Percentiles rank a stretch among this genome's conserved stretches.
Evolutionary conservation across 2,113 vertebrate genomes (phyloP).

Genomic region (Nannobrachium achirus): DNA sequence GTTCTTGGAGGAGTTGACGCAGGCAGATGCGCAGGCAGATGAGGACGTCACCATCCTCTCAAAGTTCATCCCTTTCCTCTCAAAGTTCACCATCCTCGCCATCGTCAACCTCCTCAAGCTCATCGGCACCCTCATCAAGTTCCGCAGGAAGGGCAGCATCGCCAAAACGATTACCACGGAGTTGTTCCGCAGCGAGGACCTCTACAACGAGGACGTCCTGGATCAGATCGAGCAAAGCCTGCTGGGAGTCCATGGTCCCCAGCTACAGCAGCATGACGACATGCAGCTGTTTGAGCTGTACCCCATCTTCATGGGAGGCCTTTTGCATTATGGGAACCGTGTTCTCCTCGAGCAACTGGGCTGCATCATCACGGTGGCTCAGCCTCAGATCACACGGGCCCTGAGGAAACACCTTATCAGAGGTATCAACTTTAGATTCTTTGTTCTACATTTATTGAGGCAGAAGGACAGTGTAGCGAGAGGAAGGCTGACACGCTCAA

Average conservation of each 20-base stretch:
- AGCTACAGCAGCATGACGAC: slow-evolving; percentile 72
- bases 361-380: slow-evolving; percentile 89
- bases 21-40: slow-evolving; percentile 82
- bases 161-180: slow-evolving; percentile 91
- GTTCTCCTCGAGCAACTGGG: slow-evolving; percentile 89
- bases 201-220: slow-evolving; percentile 91
- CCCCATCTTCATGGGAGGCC: slow-evolving; percentile 94
- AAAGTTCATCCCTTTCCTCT: too few relatives aligned
- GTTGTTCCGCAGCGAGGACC: slow-evolving; percentile 93
- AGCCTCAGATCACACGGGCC: slow-evolving; percentile 87
- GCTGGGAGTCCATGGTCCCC: slow-evolving; percentile 90
- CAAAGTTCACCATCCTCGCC: too few relatives aligned
- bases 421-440: slow-evolving; percentile 40
- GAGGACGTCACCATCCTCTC: slow-evolving; percentile 87
- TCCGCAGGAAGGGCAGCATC: slow-evolving; percentile 85
- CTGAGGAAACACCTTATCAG: slow-evolving; percentile 88
- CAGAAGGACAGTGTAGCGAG: too few relatives aligned
- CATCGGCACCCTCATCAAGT: slow-evolving; percentile 91
- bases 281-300: slow-evolving; percentile 91
- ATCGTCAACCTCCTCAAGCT: slow-evolving; percentile 88
- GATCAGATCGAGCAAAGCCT: slow-evolving; percentile 94
- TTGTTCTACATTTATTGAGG: background rate
- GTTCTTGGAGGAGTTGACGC: slow-evolving; percentile 82
- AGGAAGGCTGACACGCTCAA: background rate
- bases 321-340: slow-evolving; percentile 90